phyloP scores from a whole-genome alignment of 2,797 vertebrate genomes.

The Phyllotis vaccarum region DNA sequence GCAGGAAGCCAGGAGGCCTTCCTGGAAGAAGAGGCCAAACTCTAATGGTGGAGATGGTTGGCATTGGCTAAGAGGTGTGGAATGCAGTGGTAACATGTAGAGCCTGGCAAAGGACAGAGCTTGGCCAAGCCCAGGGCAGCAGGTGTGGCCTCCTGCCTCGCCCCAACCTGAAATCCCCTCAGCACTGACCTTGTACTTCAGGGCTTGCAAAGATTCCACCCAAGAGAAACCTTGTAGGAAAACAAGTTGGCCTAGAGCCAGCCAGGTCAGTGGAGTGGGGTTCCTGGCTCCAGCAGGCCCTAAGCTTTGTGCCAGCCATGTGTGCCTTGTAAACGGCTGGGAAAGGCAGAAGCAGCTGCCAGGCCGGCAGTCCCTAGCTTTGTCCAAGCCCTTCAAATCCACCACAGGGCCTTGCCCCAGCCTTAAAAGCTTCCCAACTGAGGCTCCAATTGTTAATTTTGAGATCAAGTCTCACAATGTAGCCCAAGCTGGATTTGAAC shows the following conservation, averaged over 20 bases:
- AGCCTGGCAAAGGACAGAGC: neutral
- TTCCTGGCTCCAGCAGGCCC: neutral
- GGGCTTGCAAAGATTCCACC: neutral
- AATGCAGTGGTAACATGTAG: no score
- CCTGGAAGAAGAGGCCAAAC: neutral
- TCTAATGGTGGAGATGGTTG: neutral
- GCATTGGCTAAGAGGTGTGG: neutral
- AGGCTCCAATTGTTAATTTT: neutral
- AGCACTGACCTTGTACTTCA: neutral
- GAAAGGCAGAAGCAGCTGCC: no score
- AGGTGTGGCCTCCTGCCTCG: neutral
- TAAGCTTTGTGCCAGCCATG: neutral
- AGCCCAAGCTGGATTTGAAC: neutral
- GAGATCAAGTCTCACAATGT: neutral
- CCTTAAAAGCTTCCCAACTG: neutral
- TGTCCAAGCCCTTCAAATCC: neutral
- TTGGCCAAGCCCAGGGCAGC: no score
- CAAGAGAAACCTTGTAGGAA: neutral
- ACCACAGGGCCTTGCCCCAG: neutral
- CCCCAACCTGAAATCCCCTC: neutral
- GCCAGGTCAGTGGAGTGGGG: neutral
- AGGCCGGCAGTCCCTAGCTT: neutral
- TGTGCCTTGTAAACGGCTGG: neutral
- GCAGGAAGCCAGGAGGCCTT: neutral
- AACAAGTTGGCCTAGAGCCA: neutral